Evolutionary conservation across 2,888 invertebrate genomes (phyloP).

Genomic region (Artemia sinica): DNA sequence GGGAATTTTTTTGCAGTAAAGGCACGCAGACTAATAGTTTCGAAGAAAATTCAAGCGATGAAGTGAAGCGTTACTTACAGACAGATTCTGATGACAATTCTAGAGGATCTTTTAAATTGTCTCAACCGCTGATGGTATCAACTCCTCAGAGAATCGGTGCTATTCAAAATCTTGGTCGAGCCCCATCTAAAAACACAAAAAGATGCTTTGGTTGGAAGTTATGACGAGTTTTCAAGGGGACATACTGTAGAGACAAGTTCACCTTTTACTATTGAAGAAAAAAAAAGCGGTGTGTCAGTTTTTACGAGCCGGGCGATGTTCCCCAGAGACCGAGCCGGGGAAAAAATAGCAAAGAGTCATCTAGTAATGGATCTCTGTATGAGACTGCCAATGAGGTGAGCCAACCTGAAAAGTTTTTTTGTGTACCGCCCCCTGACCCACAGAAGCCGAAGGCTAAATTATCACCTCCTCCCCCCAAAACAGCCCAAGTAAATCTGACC

Average conservation of each 20-base stretch:
- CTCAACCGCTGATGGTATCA: background rate
- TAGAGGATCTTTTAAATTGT: background rate
- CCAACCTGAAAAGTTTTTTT: constrained; percentile 1
- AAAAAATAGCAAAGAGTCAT: background rate
- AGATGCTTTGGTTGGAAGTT: background rate
- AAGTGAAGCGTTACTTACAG: background rate
- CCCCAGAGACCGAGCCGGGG: background rate
- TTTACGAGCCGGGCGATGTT: background rate
- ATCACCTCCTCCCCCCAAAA: background rate
- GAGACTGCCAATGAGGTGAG: constrained; percentile 6
- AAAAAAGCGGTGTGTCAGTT: constrained; percentile 2
- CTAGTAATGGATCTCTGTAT: constrained; percentile 3
- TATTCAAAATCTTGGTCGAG: background rate
- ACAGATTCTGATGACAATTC: background rate
- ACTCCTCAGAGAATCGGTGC: background rate
- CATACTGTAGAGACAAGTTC: background rate
- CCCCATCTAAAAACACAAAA: background rate
- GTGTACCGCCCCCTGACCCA: background rate
- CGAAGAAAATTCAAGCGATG: constrained; percentile 1
- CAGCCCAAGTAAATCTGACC: background rate
- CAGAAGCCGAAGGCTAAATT: too few species aligned
- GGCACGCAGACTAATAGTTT: background rate
- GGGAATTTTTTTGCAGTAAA: background rate
- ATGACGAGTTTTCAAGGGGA: background rate
- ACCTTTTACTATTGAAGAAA: background rate